Evolutionary conservation across 2,113 vertebrate genomes (phyloP), one percentile per base, ranked within the genome.

Genomic region (Pheucticus melanocephalus): DNA sequence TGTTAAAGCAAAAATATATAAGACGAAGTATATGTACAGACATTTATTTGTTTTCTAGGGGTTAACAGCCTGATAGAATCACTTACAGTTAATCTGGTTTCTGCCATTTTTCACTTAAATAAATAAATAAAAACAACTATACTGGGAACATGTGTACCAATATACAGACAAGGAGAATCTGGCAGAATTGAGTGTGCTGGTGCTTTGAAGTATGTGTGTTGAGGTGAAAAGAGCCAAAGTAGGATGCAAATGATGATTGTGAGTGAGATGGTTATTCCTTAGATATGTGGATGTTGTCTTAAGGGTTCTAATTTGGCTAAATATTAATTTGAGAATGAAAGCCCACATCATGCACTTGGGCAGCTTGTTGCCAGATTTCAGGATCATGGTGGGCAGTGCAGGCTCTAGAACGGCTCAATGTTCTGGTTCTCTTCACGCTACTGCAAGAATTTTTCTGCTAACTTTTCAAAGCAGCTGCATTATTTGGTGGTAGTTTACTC

Each of bases 301-400:
- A 56, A 51, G 53, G 23, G 12, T 77, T 86, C n/a, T 73, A 60
- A 60, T 18, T 39, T 45, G n/a, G 21, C 47, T 39, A 33, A 69
- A 33, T 69, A 44, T 60, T 57, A 23, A 15, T 25, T 19, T n/a
- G 28, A 23, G 44, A 82, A 50, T 88, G 3, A 5, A 73, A 91
- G 63, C 16, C 12, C 35, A 45, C 8, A 6, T 70, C 12, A 1
- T 48, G 19, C 17, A 11, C 27, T 40, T 44, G 12, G n/a, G 15
- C 65, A 82, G 47, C 35, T 56, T 89, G 33, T 75, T 90, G 56
- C 23, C 35, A 64, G 3, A 56, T 90, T 64, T 88, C 30, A 82
- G 45, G 44, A 30, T 71, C 10, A 1, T 28, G 33, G 6, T 0
- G 0, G 50, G 30, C 16, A 66, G 21, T 15, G 35, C 42, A 47